Base-by-base conservation (phyloP, 2,797 vertebrate genomes). In the Psittacula derbiana region DNA sequence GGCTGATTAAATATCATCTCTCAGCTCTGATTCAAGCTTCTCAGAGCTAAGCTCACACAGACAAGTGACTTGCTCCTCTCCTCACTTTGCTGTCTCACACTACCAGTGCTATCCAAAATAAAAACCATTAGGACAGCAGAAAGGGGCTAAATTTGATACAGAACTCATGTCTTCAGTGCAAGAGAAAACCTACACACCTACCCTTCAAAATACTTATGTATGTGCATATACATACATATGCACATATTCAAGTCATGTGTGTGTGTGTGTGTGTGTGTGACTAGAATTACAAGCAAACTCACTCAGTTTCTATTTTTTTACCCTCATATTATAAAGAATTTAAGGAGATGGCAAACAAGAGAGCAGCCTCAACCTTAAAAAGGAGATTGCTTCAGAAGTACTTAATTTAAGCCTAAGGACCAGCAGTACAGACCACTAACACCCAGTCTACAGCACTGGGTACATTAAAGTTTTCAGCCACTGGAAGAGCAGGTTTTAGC, bases 161-260 rank as follows among this genome's bases (percentile, higher is more conserved):
- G 25, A 81, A 58, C 24, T 81, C 40, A 11, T 2, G 8, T 12
- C 21, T 58, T 88, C 31, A 62, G 14, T 10, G 19, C 15, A 58
- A 11, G n/a, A 52, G 47, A 83, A 52, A 60, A 70, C 6, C 49
- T 31, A 53, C 15, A 64, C 8, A 31, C 8, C 12, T 20, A 67
- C 11, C 19, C 16, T 49, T 87, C 30, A 43, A 84, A 92, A 73
- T 19, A 75, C 6, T 49, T 70, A 9, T 2, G 36, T 28, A 19
- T 14, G 23, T 10, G 50, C 11, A 31, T 28, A 23, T 6, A 15
- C 6, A 28, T 6, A 4, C 5, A 33, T 2, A 8, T 4, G 7
- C 6, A 60, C 4, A 53, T 20, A 57, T 49, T 72, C 8, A 61
- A 74, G n/a, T 52, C 2, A 1, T 79, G 5, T 16, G 14, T 27